Conservation (phyloP, 1,140 invertebrate genomes). For the Linepithema humile region DNA sequence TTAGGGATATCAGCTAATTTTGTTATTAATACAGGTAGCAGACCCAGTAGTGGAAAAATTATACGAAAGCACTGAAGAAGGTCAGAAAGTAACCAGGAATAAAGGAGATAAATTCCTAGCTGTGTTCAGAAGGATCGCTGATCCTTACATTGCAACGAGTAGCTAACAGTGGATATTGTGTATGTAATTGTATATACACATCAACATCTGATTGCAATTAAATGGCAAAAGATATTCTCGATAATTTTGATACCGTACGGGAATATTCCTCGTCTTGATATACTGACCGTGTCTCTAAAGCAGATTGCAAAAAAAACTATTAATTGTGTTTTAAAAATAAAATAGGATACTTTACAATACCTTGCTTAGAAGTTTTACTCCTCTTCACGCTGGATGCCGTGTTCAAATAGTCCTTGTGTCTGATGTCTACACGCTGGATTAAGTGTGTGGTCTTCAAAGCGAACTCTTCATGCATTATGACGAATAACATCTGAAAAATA, state of each 20-base stretch:
- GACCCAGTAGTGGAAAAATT: slow-evolving; percentile 96
- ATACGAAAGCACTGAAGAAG: slow-evolving; percentile 98
- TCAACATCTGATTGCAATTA: slow-evolving; percentile 44
- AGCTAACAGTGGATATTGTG: slow-evolving; percentile 11
- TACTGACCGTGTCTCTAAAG: neutral
- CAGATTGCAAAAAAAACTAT: neutral
- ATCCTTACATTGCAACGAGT: slow-evolving; percentile 78
- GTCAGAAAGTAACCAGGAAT: slow-evolving; percentile 98
- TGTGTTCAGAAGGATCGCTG: slow-evolving; percentile 91
- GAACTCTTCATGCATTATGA: slow-evolving; percentile 75
- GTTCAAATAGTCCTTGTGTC: slow-evolving; percentile 67
- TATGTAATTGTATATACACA: slow-evolving; percentile 12
- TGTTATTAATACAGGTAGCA: slow-evolving; percentile 85
- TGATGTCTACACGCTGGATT: slow-evolving; percentile 57
- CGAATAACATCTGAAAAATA: slow-evolving; percentile 73
- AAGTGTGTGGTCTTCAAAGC: slow-evolving; percentile 70
- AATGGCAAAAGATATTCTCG: slow-evolving; percentile 28
- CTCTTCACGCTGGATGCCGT: slow-evolving; percentile 17
- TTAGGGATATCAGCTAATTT: slow-evolving; percentile 4
- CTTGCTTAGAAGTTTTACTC: neutral
- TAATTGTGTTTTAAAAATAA: slow-evolving; percentile 1
- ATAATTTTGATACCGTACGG: neutral
- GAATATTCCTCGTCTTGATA: neutral
- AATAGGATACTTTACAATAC: slow-evolving; percentile 20
- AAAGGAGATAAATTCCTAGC: slow-evolving; percentile 97